Evolutionary conservation across 2,797 vertebrate species (phyloP).

Genomic region (Ptychadena robeensis): DNA sequence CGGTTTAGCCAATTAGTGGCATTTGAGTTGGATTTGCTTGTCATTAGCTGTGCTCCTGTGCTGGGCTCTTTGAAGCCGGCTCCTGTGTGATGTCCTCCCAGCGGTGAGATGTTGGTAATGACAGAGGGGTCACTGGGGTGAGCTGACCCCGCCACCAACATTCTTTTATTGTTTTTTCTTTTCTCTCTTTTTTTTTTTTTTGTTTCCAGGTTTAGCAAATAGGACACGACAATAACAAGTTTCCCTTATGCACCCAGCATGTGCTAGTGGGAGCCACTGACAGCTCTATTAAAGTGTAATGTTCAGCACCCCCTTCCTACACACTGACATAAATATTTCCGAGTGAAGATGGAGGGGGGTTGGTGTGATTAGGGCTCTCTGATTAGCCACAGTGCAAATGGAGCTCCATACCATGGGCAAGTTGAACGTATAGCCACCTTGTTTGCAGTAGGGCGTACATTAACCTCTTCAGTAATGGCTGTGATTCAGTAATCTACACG

Average conservation of each 20-base stretch:
- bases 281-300: conserved; percentile 82
- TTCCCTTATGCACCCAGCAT: conserved; percentile 77
- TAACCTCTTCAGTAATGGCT: conserved; percentile 21
- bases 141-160: conserved; percentile 71
- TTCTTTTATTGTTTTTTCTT: conserved; percentile 56
- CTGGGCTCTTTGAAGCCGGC: conserved; percentile 78
- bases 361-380: conserved; percentile 70
- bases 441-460: not conserved
- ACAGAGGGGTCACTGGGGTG: conserved; percentile 81
- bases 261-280: conserved; percentile 78
- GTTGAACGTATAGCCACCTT: not conserved
- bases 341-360: conserved; percentile 72
- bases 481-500: not conserved
- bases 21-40: conserved; percentile 86
- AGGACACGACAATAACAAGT: conserved; percentile 82
- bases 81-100: conserved; percentile 81
- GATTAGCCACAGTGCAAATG: conserved; percentile 68
- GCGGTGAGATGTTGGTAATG: conserved; percentile 82
- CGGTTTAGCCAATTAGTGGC: conserved; percentile 86
- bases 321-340: conserved; percentile 77
- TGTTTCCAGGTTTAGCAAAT: conserved; percentile 77
- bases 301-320: conserved; percentile 68
- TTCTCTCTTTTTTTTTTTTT: conserved; percentile 56
- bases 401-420: not conserved
- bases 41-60: conserved; percentile 80